Evolutionary conservation across 2,888 invertebrate genomes (phyloP).

Genomic region (Brachyptera risi): DNA sequence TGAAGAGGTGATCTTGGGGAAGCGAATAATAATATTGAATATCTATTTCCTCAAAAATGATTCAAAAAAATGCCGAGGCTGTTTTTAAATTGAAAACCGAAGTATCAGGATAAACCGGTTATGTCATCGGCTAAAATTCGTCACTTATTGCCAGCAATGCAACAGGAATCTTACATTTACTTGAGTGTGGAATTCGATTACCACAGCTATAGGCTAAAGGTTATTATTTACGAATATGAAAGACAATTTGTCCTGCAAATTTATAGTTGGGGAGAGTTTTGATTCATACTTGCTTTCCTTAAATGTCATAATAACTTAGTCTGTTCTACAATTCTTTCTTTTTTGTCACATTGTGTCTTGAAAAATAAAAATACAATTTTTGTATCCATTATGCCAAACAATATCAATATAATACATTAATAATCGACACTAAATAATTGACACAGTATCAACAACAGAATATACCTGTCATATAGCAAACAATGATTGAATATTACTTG

Average conservation of each 20-base stretch:
- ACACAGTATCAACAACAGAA: no score
- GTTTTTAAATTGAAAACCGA: no score
- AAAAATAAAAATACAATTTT: background rate
- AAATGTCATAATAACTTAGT: background rate
- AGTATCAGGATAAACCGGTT: no score
- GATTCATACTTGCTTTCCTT: background rate
- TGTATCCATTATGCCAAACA: background rate
- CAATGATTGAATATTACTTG: no score
- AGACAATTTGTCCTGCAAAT: background rate
- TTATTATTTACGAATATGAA: background rate
- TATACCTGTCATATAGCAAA: no score
- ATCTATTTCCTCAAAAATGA: no score
- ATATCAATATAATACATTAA: background rate
- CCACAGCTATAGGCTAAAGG: background rate
- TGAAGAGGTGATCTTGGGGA: no score
- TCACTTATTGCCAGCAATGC: background rate
- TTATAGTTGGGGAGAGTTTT: background rate
- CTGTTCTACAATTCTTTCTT: background rate
- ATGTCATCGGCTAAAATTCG: background rate
- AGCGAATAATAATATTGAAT: no score
- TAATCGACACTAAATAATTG: background rate
- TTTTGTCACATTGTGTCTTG: no score
- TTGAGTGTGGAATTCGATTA: background rate
- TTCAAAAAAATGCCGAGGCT: no score
- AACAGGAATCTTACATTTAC: background rate